Evolutionary conservation across 2,888 invertebrate genomes (phyloP).

Genomic region (Metalampra italica): DNA sequence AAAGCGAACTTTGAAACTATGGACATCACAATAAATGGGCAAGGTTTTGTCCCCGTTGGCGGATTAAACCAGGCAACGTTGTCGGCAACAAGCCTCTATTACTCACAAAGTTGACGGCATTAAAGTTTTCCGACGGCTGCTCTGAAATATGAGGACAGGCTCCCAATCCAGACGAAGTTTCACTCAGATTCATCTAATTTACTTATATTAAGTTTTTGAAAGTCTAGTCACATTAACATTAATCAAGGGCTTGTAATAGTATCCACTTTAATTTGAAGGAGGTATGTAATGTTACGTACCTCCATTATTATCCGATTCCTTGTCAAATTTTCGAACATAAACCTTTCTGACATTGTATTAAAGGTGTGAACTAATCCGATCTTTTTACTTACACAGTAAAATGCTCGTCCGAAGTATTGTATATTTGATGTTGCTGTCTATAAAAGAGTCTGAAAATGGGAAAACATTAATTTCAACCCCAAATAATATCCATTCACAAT

Average conservation of each 20-base stretch:
- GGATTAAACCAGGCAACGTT: slow-evolving; percentile 44
- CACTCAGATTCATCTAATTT: slow-evolving; percentile 19
- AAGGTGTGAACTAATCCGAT: no score
- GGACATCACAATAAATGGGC: slow-evolving; percentile 40
- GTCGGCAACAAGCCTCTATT: slow-evolving; percentile 50
- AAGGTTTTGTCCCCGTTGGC: slow-evolving; percentile 39
- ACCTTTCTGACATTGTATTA: no score
- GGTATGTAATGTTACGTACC: no score
- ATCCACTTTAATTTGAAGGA: no score
- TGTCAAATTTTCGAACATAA: no score
- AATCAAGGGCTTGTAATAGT: no score
- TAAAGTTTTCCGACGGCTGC: slow-evolving; percentile 49
- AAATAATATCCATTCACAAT: not conserved
- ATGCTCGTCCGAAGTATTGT: no score
- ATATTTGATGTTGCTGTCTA: not conserved
- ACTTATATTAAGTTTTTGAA: slow-evolving; percentile 2
- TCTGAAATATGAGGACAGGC: slow-evolving; percentile 46
- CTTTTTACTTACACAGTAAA: no score
- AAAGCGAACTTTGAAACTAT: slow-evolving; percentile 31
- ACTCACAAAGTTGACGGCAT: slow-evolving; percentile 55
- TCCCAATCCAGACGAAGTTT: slow-evolving; percentile 25
- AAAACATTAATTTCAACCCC: not conserved
- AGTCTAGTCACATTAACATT: no score
- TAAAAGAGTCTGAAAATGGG: not conserved
- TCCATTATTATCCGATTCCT: no score